phyloP scores from a whole-genome alignment of 2,888 invertebrate species.

The Sialis lutaria region DNA sequence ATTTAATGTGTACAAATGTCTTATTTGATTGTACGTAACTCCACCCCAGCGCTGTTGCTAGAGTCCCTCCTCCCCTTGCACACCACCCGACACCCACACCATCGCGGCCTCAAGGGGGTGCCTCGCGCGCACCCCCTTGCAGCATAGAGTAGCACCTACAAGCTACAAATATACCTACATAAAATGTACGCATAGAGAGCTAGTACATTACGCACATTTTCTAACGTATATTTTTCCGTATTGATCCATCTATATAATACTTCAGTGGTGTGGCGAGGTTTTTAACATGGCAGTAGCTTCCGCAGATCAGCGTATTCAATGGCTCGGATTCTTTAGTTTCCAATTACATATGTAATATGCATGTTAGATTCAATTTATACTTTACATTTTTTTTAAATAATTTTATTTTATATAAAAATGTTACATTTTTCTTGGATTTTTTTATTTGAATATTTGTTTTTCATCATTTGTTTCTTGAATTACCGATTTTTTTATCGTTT shows the following conservation, averaged over 20 bases:
- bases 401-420: too few relatives aligned
- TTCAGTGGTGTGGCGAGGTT: slow-evolving; percentile 5
- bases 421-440: too few relatives aligned
- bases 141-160: neutral
- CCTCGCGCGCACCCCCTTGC: neutral
- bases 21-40: too few relatives aligned
- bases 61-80: neutral
- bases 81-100: neutral
- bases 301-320: neutral
- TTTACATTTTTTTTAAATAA: too few relatives aligned
- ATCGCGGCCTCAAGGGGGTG: neutral
- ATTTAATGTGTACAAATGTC: too few relatives aligned
- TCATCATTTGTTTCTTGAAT: too few relatives aligned
- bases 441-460: too few relatives aligned
- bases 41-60: too few relatives aligned
- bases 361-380: too few relatives aligned
- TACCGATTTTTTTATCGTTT: too few relatives aligned
- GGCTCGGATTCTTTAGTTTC: neutral
- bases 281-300: slow-evolving; percentile 6
- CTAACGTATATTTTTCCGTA: slow-evolving; percentile 7
- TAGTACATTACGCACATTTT: slow-evolving; percentile 7
- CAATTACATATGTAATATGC: too few relatives aligned
- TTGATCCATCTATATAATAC: slow-evolving; percentile 7
- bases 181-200: slow-evolving; percentile 5
- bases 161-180: slow-evolving; percentile 4